Evolutionary conservation across 1,140 invertebrate species (phyloP).

Genomic region (Himalopsyche phryganea): DNA sequence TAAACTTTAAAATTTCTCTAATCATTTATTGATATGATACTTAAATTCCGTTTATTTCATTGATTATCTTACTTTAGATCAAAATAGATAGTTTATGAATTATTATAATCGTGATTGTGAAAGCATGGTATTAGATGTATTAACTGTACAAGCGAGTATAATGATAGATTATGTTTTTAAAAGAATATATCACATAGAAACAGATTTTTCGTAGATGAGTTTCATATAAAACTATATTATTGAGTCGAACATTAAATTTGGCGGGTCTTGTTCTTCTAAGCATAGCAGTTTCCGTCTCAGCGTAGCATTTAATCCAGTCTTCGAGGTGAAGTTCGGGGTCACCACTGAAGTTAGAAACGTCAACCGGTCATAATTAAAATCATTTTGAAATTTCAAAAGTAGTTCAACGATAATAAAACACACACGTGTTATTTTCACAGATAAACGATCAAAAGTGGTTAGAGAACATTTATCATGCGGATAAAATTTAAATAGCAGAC

Average conservation of each 20-base stretch:
- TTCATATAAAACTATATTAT: no score
- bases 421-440: conserved; percentile 19
- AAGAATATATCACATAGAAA: no score
- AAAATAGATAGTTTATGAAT: no score
- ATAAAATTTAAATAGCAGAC: no score
- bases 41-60: no score
- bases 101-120: no score
- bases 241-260: conserved; percentile 22
- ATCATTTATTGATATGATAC: no score
- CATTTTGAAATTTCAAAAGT: conserved; percentile 5
- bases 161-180: not conserved
- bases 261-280: conserved; percentile 23
- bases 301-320: conserved; percentile 17
- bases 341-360: conserved; percentile 26
- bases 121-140: no score
- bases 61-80: no score
- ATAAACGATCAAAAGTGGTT: conserved; percentile 14
- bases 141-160: no score
- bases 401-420: not conserved
- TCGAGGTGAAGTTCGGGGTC: conserved; percentile 11
- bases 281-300: conserved; percentile 25
- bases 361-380: conserved; percentile 11
- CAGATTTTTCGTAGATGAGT: no score
- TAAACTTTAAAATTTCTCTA: no score
- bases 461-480: conserved; percentile 28